phyloP scores from a whole-genome alignment of 2,797 vertebrate species.

The Pseudotriccus pelzelni region DNA sequence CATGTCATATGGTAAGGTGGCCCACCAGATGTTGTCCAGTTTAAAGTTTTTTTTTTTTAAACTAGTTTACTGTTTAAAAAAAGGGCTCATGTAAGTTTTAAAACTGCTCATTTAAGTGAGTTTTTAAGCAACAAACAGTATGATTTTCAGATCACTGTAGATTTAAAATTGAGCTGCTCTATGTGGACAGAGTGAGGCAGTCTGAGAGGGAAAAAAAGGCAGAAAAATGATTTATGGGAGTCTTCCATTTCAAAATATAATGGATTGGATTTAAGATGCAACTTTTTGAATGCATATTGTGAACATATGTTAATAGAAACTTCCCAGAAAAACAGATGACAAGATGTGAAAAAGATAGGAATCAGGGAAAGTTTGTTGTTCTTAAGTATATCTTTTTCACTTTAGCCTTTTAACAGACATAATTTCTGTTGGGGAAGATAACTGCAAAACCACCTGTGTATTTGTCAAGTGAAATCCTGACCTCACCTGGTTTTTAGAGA shows the following conservation, averaged over 20 bases:
- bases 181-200: background rate
- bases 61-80: background rate
- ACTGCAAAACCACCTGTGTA: background rate
- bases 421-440: background rate
- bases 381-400: background rate
- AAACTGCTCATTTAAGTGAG: background rate
- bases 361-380: background rate
- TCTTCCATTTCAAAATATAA: background rate
- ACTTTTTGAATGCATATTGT: constrained; percentile 40
- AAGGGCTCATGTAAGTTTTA: background rate
- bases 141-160: background rate
- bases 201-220: background rate
- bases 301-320: constrained; percentile 12
- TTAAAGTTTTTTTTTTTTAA: too few relatives aligned
- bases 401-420: background rate
- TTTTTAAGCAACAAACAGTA: background rate
- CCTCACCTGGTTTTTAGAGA: background rate
- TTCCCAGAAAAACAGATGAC: background rate
- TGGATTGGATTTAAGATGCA: constrained; percentile 2
- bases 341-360: constrained; percentile 19
- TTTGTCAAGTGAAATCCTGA: background rate
- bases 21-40: background rate
- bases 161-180: background rate
- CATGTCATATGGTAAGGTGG: accelerated
- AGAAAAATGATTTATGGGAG: background rate